A percentile compares a stretch with the other conserved stretches of the same genome.
phyloP scores from a whole-genome alignment of 2,888 invertebrate species.

The Amphipyra tragopoginis region DNA sequence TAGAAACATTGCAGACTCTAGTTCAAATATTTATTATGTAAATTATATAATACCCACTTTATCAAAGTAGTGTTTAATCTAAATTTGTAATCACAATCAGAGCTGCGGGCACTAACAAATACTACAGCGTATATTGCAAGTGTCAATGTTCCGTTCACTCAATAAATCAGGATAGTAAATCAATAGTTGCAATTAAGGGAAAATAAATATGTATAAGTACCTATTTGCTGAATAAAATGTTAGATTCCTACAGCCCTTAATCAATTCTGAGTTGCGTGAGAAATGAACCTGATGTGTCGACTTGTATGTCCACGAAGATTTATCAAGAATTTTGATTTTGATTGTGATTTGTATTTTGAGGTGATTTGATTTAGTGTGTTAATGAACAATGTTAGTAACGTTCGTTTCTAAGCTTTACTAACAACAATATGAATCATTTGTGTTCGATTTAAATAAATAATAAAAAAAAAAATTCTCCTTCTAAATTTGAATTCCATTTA shows the following conservation, averaged over 20 bases:
- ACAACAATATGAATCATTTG: too few species aligned
- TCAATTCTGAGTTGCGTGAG: neutral
- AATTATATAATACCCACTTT: slow-evolving; percentile 43
- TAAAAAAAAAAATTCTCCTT: too few species aligned
- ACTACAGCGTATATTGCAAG: slow-evolving; percentile 41
- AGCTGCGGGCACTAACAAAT: slow-evolving; percentile 46
- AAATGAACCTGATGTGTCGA: neutral
- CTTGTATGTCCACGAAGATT: neutral
- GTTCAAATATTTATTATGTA: slow-evolving; percentile 37
- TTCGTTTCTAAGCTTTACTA: too few species aligned
- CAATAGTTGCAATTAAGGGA: slow-evolving; percentile 42
- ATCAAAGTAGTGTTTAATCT: slow-evolving; percentile 53
- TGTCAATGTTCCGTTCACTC: slow-evolving; percentile 53
- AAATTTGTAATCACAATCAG: slow-evolving; percentile 51
- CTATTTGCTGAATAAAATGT: neutral
- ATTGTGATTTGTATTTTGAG: too few species aligned
- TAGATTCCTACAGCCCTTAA: too few species aligned
- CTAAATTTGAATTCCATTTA: too few species aligned
- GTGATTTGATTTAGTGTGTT: too few species aligned
- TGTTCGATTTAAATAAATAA: too few species aligned
- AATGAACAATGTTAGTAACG: too few species aligned
- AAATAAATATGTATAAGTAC: slow-evolving; percentile 34
- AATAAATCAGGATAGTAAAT: slow-evolving; percentile 54
- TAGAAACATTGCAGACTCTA: slow-evolving; percentile 6
- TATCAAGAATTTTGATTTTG: too few species aligned